Evolutionary conservation across 2,113 vertebrate genomes (phyloP).

Genomic region (Chrysochloris asiatica): DNA sequence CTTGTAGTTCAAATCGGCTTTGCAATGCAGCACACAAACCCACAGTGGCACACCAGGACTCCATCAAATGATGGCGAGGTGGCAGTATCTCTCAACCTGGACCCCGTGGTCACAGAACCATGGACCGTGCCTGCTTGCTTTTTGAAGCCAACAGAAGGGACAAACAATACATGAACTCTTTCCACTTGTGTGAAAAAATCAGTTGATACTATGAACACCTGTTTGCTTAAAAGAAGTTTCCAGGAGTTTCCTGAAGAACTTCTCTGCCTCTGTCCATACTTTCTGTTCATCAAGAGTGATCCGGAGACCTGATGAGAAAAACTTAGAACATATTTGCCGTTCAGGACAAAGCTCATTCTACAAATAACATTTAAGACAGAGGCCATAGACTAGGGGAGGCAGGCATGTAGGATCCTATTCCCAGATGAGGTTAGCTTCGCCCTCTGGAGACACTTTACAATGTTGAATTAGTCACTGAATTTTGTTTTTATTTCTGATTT

Average conservation of each 20-base stretch:
- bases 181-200: not conserved
- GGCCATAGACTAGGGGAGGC: accelerated
- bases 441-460: no score
- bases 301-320: not conserved
- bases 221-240: slow-evolving; percentile 13
- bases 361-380: not conserved
- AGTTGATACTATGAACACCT: not conserved
- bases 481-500: not conserved
- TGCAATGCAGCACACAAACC: no score
- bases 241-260: not conserved
- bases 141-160: slow-evolving; percentile 49
- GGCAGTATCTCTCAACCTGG: slow-evolving; percentile 2
- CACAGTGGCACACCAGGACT: no score
- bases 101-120: not conserved
- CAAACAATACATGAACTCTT: not conserved
- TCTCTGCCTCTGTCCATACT: not conserved
- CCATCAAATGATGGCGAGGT: no score
- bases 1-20: no score
- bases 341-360: not conserved
- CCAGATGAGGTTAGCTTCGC: not conserved
- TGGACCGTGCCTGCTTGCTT: not conserved
- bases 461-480: not conserved
- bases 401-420: accelerated
- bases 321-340: not conserved
- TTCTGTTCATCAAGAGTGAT: slow-evolving; percentile 10